Conservation (phyloP, 2,113 vertebrate genomes). For the Carassius auratus region DNA sequence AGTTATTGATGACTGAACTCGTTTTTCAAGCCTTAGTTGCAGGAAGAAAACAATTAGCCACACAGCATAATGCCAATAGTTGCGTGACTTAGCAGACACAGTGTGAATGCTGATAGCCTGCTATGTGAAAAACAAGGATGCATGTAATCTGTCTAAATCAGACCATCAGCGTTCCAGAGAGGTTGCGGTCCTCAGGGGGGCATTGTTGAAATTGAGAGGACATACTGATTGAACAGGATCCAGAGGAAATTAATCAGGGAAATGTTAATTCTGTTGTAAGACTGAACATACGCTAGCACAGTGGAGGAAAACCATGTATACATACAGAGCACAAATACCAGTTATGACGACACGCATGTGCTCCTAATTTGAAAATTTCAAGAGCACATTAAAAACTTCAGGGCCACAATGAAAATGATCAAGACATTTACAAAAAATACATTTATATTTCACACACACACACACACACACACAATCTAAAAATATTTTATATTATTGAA, state of each 20-base stretch:
- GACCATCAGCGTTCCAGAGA: not conserved
- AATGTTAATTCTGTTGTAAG: not conserved
- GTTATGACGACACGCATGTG: no score
- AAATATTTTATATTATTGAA: no score
- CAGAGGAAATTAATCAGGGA: conserved; percentile 28
- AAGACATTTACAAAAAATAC: no score
- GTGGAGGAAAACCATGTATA: not conserved
- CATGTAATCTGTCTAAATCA: not conserved
- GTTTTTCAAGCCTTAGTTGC: conserved; percentile 75
- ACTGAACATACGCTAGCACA: not conserved
- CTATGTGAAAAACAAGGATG: not conserved
- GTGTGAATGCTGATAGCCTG: not conserved
- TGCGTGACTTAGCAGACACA: not conserved
- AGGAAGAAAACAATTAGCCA: conserved; percentile 25
- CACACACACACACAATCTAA: no score
- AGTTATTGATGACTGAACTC: not conserved
- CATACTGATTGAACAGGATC: conserved; percentile 1
- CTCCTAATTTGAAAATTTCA: no score
- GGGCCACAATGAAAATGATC: no score
- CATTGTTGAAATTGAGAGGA: not conserved
- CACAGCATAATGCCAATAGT: conserved; percentile 14
- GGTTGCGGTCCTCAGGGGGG: not conserved
- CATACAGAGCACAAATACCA: not conserved
- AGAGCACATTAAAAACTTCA: no score
- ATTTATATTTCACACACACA: no score